A percentile compares a stretch with the other conserved stretches of the same genome.
These are phyloP conservation scores for Polietes domitor DNA, from an alignment of 2,888 invertebrate species.

Conservation along the genomic window DNA sequence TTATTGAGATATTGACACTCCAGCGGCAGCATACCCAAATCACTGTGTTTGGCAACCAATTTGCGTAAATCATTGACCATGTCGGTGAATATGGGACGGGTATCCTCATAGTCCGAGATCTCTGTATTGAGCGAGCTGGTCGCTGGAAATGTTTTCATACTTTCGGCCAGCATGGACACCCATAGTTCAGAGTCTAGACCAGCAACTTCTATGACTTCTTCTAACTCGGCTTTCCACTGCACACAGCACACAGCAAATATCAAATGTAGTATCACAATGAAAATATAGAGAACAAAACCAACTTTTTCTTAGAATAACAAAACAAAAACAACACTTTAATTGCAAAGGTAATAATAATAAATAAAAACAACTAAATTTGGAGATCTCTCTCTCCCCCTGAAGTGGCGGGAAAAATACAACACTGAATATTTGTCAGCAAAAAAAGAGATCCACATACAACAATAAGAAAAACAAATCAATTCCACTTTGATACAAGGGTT, in stretches of 20 bases:
- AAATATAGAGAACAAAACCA: constrained; percentile 3
- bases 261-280: not conserved
- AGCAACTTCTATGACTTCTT: constrained; percentile 96
- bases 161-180: constrained; percentile 98
- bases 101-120: constrained; percentile 93
- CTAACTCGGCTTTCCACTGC: constrained; percentile 95
- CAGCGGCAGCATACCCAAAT: constrained; percentile 93
- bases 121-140: constrained; percentile 94
- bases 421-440: constrained; percentile 48
- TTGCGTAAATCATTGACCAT: constrained; percentile 92
- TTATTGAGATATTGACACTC: constrained; percentile 98
- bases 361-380: constrained; percentile 32
- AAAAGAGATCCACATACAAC: constrained; percentile 8
- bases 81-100: constrained; percentile 93
- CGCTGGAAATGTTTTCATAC: constrained; percentile 95
- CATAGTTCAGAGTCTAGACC: constrained; percentile 96
- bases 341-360: constrained; percentile 24
- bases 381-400: constrained; percentile 18
- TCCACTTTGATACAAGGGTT: not conserved
- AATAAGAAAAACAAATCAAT: constrained; percentile 39
- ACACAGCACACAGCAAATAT: not conserved
- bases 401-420: constrained; percentile 66
- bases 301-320: not conserved
- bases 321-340: constrained; percentile 19
- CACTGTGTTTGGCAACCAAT: constrained; percentile 91